phyloP scores from a whole-genome alignment of 2,113 vertebrate genomes.

The Epinephelus lanceolatus region DNA sequence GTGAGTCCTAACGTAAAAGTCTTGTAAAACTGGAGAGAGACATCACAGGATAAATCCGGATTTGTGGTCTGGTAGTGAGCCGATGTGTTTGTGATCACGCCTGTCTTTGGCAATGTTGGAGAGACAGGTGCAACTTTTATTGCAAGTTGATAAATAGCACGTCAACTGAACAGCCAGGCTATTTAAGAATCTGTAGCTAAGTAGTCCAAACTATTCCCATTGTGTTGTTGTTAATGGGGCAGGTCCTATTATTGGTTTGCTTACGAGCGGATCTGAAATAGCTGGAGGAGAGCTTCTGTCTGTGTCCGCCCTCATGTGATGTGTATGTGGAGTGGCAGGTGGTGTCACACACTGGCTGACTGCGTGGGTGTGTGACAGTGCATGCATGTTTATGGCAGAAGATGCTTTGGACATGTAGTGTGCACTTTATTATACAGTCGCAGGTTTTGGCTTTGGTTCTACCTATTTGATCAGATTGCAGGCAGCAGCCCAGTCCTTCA shows the following conservation, averaged over 20 bases:
- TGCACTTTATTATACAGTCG: neutral
- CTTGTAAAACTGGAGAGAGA: conserved; percentile 2
- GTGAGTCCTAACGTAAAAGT: neutral
- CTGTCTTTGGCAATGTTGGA: neutral
- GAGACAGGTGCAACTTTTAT: conserved; percentile 24
- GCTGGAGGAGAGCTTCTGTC: conserved; percentile 2
- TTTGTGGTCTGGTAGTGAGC: conserved; percentile 19
- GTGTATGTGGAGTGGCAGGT: conserved; percentile 43
- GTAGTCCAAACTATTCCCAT: neutral
- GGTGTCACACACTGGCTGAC: neutral
- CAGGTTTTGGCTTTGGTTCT: neutral
- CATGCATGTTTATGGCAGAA: neutral
- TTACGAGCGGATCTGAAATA: neutral
- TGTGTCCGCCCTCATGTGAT: conserved; percentile 27
- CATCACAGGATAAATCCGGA: conserved; percentile 46
- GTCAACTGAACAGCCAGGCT: neutral
- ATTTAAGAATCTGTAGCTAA: neutral
- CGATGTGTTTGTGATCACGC: neutral
- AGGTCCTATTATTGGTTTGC: neutral
- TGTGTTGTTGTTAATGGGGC: neutral
- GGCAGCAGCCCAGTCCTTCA: neutral
- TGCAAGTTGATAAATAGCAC: neutral
- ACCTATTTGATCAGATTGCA: neutral
- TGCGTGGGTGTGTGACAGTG: neutral
- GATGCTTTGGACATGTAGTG: neutral